A percentile compares a stretch with the other conserved stretches of the same genome.
Conservation (phyloP, 1,140 invertebrate genomes). For the Tetragonula clypearis region DNA sequence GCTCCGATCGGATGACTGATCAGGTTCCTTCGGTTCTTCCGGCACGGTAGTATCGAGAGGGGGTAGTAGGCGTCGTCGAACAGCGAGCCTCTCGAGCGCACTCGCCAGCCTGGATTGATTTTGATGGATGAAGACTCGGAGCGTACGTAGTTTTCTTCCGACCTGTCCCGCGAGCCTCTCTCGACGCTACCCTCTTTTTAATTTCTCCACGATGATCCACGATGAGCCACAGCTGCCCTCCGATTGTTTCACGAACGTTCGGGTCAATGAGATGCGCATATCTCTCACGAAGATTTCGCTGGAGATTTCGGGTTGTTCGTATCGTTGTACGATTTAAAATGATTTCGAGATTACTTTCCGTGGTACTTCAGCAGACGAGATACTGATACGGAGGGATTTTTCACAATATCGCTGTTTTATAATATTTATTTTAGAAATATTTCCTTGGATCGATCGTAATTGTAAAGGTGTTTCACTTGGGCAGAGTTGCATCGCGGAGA, state of each 20-base stretch:
- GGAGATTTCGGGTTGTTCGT: background rate
- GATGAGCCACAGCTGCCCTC: background rate
- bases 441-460: no score
- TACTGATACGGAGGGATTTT: background rate
- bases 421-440: no score
- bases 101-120: slow-evolving; percentile 66
- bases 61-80: background rate
- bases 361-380: background rate
- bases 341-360: background rate
- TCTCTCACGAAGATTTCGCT: background rate
- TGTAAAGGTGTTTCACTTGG: no score
- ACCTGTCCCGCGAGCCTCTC: no score
- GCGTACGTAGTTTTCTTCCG: slow-evolving; percentile 19
- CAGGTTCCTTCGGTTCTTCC: background rate
- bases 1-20: background rate
- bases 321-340: slow-evolving; percentile 2
- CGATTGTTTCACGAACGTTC: background rate
- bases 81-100: slow-evolving; percentile 48
- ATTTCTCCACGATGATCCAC: slow-evolving; percentile 16
- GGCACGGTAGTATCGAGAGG: background rate
- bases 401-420: no score
- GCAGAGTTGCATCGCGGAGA: no score
- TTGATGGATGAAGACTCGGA: slow-evolving; percentile 70
- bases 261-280: slow-evolving; percentile 31
- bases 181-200: background rate